Percentiles rank a stretch among this genome's conserved stretches.
phyloP scores from a whole-genome alignment of 1,140 invertebrate genomes.

The Drosophila dunni region DNA sequence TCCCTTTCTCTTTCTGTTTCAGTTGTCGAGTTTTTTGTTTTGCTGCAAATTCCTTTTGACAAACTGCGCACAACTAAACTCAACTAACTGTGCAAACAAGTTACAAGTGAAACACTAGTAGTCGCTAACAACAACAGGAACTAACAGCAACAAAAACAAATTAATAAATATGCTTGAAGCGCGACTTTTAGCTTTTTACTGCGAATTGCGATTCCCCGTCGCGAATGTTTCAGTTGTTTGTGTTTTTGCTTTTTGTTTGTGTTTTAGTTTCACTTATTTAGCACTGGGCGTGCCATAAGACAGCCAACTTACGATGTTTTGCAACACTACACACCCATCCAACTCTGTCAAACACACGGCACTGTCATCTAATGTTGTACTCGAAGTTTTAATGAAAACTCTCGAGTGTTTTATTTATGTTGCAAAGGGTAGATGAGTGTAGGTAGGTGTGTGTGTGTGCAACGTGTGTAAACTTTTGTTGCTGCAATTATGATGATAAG shows the following conservation, averaged over 20 bases:
- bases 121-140: conserved; percentile 19
- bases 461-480: conserved; percentile 46
- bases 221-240: no score
- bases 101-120: conserved; percentile 51
- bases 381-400: conserved; percentile 70
- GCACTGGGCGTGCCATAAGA: conserved; percentile 32
- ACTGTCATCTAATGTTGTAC: conserved; percentile 53
- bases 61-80: conserved; percentile 55
- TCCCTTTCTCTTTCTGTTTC: conserved; percentile 41
- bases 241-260: conserved; percentile 47
- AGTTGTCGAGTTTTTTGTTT: conserved; percentile 30
- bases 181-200: conserved; percentile 70
- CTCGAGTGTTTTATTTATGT: conserved; percentile 19
- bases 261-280: conserved; percentile 37
- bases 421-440: conserved; percentile 11
- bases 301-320: conserved; percentile 7
- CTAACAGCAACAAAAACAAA: conserved; percentile 57
- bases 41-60: conserved; percentile 39
- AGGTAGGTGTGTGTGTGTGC: conserved; percentile 5
- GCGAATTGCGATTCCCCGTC: no score
- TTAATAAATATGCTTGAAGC: conserved; percentile 57
- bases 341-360: conserved; percentile 11
- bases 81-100: conserved; percentile 65
- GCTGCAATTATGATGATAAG: conserved; percentile 73
- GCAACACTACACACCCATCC: not conserved